Evolutionary conservation across 2,797 vertebrate genomes (phyloP).

Genomic region (Chanos chanos): DNA sequence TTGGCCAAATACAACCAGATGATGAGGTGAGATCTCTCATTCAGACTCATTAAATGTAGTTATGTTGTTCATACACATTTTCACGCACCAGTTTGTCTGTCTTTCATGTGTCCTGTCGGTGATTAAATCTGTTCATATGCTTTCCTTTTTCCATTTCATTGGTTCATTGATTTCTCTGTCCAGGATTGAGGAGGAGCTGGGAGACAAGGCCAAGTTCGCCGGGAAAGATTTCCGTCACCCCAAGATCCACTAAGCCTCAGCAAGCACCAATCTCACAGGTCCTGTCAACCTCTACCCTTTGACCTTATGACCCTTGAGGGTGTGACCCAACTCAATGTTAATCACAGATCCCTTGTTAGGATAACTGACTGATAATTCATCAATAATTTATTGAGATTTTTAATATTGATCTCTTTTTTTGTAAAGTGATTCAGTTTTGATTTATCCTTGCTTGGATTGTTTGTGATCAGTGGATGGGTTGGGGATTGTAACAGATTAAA

Average conservation of each 20-base stretch:
- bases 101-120: neutral
- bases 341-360: too few relatives aligned
- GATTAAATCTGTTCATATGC: too few relatives aligned
- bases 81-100: neutral
- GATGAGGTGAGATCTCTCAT: conserved; percentile 64
- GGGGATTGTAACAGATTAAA: too few relatives aligned
- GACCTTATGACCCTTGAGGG: neutral
- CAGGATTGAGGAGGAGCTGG: conserved; percentile 64
- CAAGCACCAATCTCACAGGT: neutral
- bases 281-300: neutral
- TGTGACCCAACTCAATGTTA: too few relatives aligned
- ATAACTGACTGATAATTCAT: too few relatives aligned
- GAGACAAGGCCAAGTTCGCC: conserved; percentile 61
- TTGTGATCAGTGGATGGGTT: too few relatives aligned
- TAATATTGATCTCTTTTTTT: neutral
- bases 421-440: neutral
- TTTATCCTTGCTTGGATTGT: too few relatives aligned
- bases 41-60: too few relatives aligned
- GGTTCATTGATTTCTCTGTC: neutral
- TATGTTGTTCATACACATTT: neutral
- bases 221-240: conserved; percentile 64
- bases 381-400: too few relatives aligned
- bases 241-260: conserved; percentile 49
- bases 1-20: conserved; percentile 75
- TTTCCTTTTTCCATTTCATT: too few relatives aligned